Evolutionary conservation across 2,113 vertebrate genomes (phyloP).

Genomic region (Saguinus midas): DNA sequence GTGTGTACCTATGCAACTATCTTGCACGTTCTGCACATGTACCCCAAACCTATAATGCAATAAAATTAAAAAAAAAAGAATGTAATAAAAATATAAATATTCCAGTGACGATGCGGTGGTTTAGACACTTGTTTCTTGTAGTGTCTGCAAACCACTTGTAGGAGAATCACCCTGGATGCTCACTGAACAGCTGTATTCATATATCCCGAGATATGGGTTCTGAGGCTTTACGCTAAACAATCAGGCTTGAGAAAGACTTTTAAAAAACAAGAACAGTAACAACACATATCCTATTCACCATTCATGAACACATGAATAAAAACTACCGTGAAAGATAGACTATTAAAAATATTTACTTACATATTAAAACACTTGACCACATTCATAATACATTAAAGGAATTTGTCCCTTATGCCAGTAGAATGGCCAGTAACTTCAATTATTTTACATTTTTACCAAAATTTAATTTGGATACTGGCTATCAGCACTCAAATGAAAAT

Average conservation of each 20-base stretch:
- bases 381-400: background rate
- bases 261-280: background rate
- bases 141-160: accelerated
- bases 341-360: background rate
- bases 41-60: no score
- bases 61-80: no score
- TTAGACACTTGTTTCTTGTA: background rate
- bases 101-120: background rate
- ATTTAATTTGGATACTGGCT: background rate
- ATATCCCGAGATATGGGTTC: background rate
- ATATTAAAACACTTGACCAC: background rate
- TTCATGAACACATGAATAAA: background rate
- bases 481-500: background rate
- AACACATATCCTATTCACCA: background rate
- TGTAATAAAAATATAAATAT: background rate
- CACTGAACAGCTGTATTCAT: accelerated
- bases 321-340: background rate
- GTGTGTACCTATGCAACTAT: no score
- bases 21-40: no score
- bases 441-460: background rate
- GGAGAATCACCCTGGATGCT: accelerated
- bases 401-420: background rate
- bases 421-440: background rate
- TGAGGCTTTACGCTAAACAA: background rate
- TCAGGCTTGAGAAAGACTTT: background rate